phyloP scores from a whole-genome alignment of 2,797 vertebrate species.

The Acestrorhynchus altus region DNA sequence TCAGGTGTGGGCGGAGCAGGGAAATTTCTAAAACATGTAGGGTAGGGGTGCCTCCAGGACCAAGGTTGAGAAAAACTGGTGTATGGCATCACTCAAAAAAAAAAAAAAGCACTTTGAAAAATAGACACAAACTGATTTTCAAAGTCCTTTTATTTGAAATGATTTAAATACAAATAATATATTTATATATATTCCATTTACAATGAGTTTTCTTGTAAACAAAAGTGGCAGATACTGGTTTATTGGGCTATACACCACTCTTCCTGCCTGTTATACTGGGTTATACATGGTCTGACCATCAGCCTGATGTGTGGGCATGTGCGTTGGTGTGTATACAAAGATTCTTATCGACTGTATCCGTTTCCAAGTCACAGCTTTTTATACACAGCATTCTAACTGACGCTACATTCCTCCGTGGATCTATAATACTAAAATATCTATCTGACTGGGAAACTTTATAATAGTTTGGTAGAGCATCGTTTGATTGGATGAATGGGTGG shows the following conservation, averaged over 20 bases:
- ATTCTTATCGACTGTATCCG: constrained; percentile 26
- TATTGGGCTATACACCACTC: constrained; percentile 68
- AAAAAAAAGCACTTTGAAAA: not conserved
- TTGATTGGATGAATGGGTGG: not conserved
- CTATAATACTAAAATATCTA: constrained; percentile 60
- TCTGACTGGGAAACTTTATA: constrained; percentile 17
- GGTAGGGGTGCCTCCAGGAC: too few species aligned
- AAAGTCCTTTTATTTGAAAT: constrained; percentile 94
- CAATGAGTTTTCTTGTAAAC: constrained; percentile 91
- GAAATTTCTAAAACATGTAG: too few species aligned
- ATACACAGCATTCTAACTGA: constrained; percentile 70
- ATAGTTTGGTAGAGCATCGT: constrained; percentile 38
- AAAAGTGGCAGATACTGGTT: constrained; percentile 84
- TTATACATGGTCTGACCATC: constrained; percentile 57
- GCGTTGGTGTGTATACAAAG: constrained; percentile 36
- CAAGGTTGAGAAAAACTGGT: too few species aligned
- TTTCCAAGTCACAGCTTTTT: constrained; percentile 53
- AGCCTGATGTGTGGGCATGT: constrained; percentile 52
- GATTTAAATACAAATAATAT: constrained; percentile 94
- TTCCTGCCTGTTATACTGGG: constrained; percentile 70
- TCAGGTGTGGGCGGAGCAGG: too few species aligned
- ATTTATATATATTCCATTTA: constrained; percentile 80
- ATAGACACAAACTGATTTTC: constrained; percentile 69
- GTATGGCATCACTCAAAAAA: not conserved
- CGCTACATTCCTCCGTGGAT: constrained; percentile 80